Conservation (phyloP, 2,797 vertebrate species). For the Helostoma temminkii region DNA sequence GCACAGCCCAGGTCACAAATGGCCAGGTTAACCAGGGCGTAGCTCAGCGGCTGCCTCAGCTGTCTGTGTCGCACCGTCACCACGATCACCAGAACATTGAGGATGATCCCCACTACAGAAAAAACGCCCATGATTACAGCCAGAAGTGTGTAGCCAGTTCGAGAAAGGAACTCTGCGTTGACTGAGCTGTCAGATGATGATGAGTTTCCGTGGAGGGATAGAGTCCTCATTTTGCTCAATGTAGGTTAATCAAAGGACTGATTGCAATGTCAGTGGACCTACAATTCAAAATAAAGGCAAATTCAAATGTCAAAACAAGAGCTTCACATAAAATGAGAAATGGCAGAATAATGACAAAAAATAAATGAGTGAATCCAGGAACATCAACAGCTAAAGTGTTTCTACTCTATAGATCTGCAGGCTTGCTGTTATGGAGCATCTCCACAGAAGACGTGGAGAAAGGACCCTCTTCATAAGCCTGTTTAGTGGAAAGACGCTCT, state of each 20-base stretch:
- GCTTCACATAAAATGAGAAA: neutral
- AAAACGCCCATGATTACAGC: slow-evolving; percentile 74
- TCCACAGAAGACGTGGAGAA: neutral
- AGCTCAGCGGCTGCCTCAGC: slow-evolving; percentile 89
- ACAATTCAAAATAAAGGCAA: neutral
- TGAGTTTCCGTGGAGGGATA: slow-evolving; percentile 37
- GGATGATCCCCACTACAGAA: slow-evolving; percentile 70
- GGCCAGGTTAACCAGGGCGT: slow-evolving; percentile 89
- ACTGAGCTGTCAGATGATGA: slow-evolving; percentile 30
- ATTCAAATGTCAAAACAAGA: neutral
- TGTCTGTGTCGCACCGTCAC: slow-evolving; percentile 86
- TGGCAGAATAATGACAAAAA: neutral
- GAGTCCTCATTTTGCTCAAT: slow-evolving; percentile 45
- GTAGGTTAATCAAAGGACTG: neutral
- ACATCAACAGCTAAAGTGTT: neutral
- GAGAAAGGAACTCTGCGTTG: slow-evolving; percentile 63
- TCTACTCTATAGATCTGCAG: slow-evolving; percentile 10
- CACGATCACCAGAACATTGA: slow-evolving; percentile 87
- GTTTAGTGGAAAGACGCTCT: slow-evolving; percentile 29
- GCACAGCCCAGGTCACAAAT: slow-evolving; percentile 90
- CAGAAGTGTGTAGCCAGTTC: slow-evolving; percentile 66
- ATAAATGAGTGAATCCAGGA: neutral
- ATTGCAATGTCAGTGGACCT: neutral
- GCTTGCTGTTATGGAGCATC: slow-evolving; percentile 39
- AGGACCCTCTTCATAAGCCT: slow-evolving; percentile 50